Percentiles rank a stretch among this genome's conserved stretches.
Evolutionary conservation across 2,797 vertebrate genomes (phyloP).

Genomic region (Heteromormyrus szaboi): DNA sequence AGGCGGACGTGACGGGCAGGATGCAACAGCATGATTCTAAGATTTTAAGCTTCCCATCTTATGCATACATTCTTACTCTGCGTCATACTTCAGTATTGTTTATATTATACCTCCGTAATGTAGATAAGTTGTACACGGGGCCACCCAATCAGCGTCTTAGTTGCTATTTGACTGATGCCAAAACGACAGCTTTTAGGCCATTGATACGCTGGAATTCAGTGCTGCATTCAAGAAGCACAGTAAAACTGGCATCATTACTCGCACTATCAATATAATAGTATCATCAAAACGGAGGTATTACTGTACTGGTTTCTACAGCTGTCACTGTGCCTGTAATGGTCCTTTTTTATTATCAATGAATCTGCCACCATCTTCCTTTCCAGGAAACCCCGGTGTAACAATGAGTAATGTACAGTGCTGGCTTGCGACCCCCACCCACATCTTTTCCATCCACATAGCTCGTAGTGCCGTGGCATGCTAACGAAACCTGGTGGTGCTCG

Average conservation of each 20-base stretch:
- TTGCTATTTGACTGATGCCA: neutral
- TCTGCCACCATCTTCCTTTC: constrained; percentile 14
- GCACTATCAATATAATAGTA: neutral
- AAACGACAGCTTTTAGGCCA: neutral
- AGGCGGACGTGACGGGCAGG: neutral
- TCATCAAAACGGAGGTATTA: neutral
- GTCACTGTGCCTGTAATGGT: neutral
- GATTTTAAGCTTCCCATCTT: neutral
- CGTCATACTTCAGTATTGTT: neutral
- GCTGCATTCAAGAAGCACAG: neutral
- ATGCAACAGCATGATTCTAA: neutral
- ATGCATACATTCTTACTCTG: neutral
- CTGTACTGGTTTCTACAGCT: neutral
- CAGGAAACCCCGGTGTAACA: neutral
- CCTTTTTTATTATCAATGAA: neutral
- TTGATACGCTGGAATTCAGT: neutral
- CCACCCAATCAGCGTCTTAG: neutral
- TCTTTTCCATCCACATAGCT: neutral
- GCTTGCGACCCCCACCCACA: neutral
- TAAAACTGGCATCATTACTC: neutral
- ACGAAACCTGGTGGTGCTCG: neutral
- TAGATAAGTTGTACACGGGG: neutral
- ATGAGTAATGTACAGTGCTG: constrained; percentile 11
- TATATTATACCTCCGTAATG: neutral
- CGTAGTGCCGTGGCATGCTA: neutral